phyloP scores from a whole-genome alignment of 2,113 vertebrate species.

The Labeo rohita region DNA sequence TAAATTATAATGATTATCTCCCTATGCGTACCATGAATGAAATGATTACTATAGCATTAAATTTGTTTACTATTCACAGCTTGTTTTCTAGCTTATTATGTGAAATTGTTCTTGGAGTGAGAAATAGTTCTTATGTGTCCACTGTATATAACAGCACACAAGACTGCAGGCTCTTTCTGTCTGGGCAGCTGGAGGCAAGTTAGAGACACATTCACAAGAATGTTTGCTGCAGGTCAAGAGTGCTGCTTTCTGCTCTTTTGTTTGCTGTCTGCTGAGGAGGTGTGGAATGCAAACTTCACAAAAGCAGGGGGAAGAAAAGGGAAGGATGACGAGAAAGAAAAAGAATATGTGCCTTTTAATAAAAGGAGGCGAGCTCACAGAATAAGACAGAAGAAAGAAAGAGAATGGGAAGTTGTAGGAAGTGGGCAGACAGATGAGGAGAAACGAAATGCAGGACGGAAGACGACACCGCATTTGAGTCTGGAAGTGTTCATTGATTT shows the following conservation, averaged over 20 bases:
- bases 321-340: neutral
- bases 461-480: neutral
- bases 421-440: neutral
- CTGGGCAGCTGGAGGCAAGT: slow-evolving; percentile 29
- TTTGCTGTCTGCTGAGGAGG: slow-evolving; percentile 74
- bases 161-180: slow-evolving; percentile 36
- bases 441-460: neutral
- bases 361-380: slow-evolving; percentile 43
- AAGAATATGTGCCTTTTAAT: slow-evolving; percentile 5
- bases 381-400: slow-evolving; percentile 5
- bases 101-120: slow-evolving; percentile 33
- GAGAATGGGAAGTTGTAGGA: neutral
- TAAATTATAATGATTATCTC: too few relatives aligned
- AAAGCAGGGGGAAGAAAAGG: slow-evolving; percentile 62
- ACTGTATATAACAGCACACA: slow-evolving; percentile 32
- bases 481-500: slow-evolving; percentile 64
- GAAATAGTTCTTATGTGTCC: slow-evolving; percentile 37
- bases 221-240: slow-evolving; percentile 75
- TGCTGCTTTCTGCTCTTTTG: slow-evolving; percentile 74
- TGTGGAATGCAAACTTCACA: slow-evolving; percentile 80
- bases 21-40: too few relatives aligned
- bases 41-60: neutral
- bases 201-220: slow-evolving; percentile 63
- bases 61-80: neutral
- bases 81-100: neutral